These are phyloP conservation scores for Gymnocephalus cernua DNA, from an alignment of 2,113 vertebrate genomes.

Conservation along the genomic window DNA sequence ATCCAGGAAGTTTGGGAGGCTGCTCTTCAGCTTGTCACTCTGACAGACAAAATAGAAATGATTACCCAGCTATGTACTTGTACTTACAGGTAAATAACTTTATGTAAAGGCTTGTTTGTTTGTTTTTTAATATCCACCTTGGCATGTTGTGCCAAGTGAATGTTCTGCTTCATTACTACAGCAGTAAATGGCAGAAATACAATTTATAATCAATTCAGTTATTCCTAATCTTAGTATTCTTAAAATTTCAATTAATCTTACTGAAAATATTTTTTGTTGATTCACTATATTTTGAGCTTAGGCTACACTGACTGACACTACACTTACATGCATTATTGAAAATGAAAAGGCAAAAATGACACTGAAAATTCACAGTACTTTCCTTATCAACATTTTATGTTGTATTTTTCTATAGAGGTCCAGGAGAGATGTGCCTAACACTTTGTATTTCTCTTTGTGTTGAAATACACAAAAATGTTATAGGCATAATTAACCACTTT, in stretches of 20 bases:
- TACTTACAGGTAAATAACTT: neutral
- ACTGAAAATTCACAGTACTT: too few relatives aligned
- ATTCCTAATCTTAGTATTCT: neutral
- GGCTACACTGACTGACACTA: too few relatives aligned
- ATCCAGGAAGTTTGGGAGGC: conserved; percentile 96
- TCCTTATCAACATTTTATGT: neutral
- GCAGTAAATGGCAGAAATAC: conserved; percentile 20
- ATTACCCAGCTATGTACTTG: neutral
- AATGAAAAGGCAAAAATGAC: neutral
- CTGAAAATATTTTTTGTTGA: neutral
- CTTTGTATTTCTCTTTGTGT: neutral
- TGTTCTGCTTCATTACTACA: neutral
- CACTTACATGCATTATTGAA: neutral
- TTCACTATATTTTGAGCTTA: neutral
- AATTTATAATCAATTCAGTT: neutral
- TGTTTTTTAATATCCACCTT: neutral
- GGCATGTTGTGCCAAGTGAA: neutral
- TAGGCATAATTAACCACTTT: neutral
- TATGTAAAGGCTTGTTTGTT: neutral
- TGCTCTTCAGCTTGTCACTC: conserved; percentile 95
- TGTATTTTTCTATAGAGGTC: neutral
- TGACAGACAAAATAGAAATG: conserved; percentile 43
- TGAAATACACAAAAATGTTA: neutral
- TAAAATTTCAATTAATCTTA: neutral
- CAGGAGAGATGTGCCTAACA: neutral